Evolutionary conservation across 1,140 invertebrate genomes (phyloP), one percentile per base, ranked within the genome.

Genomic region (Luehdorfia chinensis): DNA sequence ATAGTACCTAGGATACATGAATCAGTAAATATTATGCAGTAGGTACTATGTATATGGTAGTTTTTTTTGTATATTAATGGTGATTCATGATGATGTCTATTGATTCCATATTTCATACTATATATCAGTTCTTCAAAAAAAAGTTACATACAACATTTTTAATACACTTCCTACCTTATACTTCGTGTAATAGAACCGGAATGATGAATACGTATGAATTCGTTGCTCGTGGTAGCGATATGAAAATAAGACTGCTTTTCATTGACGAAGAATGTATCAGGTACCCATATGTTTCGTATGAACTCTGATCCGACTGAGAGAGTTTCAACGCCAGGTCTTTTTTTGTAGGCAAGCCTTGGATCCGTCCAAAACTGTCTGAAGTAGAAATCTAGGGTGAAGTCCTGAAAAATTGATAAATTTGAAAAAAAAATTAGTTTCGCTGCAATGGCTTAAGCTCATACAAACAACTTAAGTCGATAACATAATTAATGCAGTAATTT

Each of bases 361-460:
- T 99, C 97, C 74, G 94, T 96, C 97, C 97, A 98, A 88, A 96
- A 96, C 91, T 98, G 97, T 81, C 97, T 94, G 90, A 98, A 97
- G 92, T 98, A 98, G 90, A 99, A 97, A 90, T 99, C 97, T 91
- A 98, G 88, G 53, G 97, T 98, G 89, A 98, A 99, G 90, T 99
- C 97, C 97, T 98, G 62, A 54, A 65, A 46, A 66, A 55, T 21
- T 37, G 33, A 57, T 28, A 47, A 13, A 36, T 37, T 31, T 31
- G 36, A 46, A 27, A 48, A 37, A 41, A 43, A 37, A 23, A 18
- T 21, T 21, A 21, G n/a, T n/a, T n/a, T n/a, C n/a, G n/a, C n/a
- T n/a, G n/a, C n/a, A n/a, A 27, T 27, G 25, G 0, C 8, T 9
- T 27, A 27, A 27, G 2, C 1, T 23, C 21, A 8, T 23, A 23